Percentiles rank a stretch among this genome's conserved stretches.
These are phyloP conservation scores for Nemurella pictetii DNA, from an alignment of 2,888 invertebrate species.

Conservation along the genomic window DNA sequence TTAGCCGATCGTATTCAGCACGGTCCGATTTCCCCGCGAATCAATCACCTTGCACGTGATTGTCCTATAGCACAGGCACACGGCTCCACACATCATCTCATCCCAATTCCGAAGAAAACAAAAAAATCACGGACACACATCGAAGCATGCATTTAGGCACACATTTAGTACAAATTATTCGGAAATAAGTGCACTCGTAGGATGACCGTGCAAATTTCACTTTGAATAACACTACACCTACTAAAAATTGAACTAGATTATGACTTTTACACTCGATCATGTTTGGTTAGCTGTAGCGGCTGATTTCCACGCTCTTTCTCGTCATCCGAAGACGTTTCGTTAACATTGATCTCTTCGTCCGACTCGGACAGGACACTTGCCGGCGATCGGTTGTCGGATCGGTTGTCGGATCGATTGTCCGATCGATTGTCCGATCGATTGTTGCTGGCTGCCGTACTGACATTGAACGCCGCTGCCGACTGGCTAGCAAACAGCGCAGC, in stretches of 20 bases:
- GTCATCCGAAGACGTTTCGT: conserved; percentile 70
- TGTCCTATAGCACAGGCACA: background rate
- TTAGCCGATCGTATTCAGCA: too few species aligned
- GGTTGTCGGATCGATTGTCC: too few species aligned
- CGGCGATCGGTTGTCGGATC: conserved; percentile 42
- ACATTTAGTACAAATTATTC: background rate
- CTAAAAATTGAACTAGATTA: background rate
- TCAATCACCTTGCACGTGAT: background rate
- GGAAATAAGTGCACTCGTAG: background rate
- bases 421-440: too few species aligned
- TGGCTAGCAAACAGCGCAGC: conserved; percentile 44
- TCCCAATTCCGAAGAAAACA: background rate
- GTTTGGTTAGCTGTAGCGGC: conserved; percentile 72
- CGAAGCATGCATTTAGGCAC: background rate
- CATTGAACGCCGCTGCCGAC: conserved; percentile 47
- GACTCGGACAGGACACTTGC: conserved; percentile 56
- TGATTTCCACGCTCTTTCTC: conserved; percentile 48
- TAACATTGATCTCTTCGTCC: conserved; percentile 81
- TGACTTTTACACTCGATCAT: conserved; percentile 58
- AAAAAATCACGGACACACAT: background rate
- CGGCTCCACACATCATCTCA: background rate
- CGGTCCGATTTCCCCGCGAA: background rate
- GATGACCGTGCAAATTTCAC: background rate
- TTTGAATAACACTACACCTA: background rate
- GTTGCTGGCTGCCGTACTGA: conserved; percentile 48